Conservation (phyloP, 1,140 invertebrate genomes). For the Dendroctonus valens region DNA sequence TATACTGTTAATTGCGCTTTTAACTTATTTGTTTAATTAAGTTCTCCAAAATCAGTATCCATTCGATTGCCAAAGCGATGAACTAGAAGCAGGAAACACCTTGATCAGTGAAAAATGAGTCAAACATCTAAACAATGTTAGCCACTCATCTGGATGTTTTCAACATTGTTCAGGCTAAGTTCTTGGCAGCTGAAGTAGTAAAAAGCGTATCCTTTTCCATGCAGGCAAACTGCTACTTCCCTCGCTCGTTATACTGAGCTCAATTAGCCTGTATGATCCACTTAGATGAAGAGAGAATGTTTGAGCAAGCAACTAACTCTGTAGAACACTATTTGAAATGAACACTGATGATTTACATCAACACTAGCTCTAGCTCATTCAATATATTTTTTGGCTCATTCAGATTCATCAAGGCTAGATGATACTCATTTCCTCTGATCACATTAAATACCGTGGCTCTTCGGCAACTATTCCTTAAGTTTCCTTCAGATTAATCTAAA, state of each 20-base stretch:
- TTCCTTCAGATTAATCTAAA: constrained; percentile 46
- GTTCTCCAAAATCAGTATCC: no score
- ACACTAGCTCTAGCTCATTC: background rate
- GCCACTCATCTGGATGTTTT: constrained; percentile 42
- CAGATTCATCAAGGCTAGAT: background rate
- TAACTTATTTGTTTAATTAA: no score
- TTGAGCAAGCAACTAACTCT: no score
- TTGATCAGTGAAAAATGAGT: constrained; percentile 16
- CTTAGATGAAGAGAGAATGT: no score
- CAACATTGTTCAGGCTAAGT: constrained; percentile 48
- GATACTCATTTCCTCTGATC: background rate
- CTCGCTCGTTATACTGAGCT: no score
- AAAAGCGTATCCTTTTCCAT: constrained; percentile 47
- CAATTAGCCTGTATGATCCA: no score
- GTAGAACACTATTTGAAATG: background rate
- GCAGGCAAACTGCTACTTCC: no score
- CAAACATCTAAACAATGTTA: constrained; percentile 37
- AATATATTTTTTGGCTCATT: background rate
- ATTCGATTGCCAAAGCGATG: no score
- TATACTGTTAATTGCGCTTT: no score
- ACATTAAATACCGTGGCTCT: constrained; percentile 2
- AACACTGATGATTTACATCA: no score
- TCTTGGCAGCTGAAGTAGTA: constrained; percentile 45
- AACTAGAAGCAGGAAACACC: no score
- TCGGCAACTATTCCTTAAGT: constrained; percentile 32